A percentile compares a stretch with the other conserved stretches of the same genome.
These are phyloP conservation scores for Oikopleura vanhoeffeni DNA, from an alignment of 23 tunicate species.

Conservation along the genomic window DNA sequence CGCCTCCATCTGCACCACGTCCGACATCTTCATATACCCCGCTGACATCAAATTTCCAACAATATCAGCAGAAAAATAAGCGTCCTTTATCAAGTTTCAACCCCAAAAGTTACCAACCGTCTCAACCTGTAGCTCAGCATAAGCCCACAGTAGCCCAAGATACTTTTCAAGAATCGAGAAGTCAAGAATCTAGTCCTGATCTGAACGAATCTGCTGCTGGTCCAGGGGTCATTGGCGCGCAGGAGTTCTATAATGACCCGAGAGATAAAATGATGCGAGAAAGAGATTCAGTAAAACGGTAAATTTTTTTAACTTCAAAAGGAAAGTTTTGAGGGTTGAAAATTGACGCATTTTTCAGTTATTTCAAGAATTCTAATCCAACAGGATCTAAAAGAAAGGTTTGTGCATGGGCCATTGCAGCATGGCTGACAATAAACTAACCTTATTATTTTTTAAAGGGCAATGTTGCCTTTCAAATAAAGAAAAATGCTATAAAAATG, in stretches of 20 bases:
- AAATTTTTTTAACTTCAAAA: no score
- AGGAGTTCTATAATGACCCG: conserved; percentile 82
- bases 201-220: not conserved
- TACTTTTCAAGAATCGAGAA: no score
- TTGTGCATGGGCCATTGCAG: no score
- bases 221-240: conserved; percentile 66
- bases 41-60: not conserved
- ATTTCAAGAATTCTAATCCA: no score
- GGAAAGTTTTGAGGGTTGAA: no score
- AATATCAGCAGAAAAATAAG: not conserved
- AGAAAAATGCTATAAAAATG: no score
- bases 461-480: no score
- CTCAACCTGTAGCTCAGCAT: not conserved
- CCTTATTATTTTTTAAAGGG: no score
- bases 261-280: conserved; percentile 20
- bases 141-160: not conserved
- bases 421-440: no score
- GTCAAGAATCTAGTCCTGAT: conserved; percentile 1
- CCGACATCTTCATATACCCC: not conserved
- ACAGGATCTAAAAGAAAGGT: no score
- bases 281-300: not conserved
- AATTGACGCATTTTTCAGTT: no score
- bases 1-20: not conserved
- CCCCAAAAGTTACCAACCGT: not conserved
- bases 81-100: not conserved